phyloP scores from a whole-genome alignment of 2,888 invertebrate genomes.

The Leptinotarsa peninsularis region DNA sequence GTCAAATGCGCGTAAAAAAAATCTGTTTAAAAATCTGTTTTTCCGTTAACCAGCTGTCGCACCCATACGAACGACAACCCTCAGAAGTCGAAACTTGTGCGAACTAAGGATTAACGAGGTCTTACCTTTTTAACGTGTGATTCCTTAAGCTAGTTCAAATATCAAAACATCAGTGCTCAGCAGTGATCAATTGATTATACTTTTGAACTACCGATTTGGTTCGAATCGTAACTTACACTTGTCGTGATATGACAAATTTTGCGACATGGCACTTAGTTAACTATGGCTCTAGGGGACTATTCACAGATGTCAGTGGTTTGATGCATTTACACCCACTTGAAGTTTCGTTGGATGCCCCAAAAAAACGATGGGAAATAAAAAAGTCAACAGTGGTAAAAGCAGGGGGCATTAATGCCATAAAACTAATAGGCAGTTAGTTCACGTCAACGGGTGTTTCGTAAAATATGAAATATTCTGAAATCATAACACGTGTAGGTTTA shows the following conservation, averaged over 20 bases:
- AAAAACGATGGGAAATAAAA: slow-evolving; percentile 14
- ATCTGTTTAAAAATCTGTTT: no score
- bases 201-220: no score
- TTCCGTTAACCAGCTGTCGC: no score
- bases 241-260: background rate
- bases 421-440: slow-evolving; percentile 34
- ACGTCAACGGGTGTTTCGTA: slow-evolving; percentile 13
- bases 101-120: no score
- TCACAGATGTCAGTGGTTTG: background rate
- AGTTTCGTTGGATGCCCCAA: slow-evolving; percentile 9
- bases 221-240: no score
- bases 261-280: background rate
- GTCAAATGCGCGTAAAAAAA: no score
- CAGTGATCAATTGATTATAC: no score
- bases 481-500: slow-evolving; percentile 39
- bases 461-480: slow-evolving; percentile 40
- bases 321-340: slow-evolving; percentile 24
- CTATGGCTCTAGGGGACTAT: background rate
- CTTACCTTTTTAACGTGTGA: no score
- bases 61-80: no score
- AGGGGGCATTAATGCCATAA: slow-evolving; percentile 21
- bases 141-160: no score
- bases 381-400: slow-evolving; percentile 14
- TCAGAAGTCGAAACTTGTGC: no score
- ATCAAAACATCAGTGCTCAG: no score